Evolutionary conservation across 2,888 invertebrate genomes (phyloP), one percentile per base, ranked within the genome.

Genomic region (Craniophora ligustri): DNA sequence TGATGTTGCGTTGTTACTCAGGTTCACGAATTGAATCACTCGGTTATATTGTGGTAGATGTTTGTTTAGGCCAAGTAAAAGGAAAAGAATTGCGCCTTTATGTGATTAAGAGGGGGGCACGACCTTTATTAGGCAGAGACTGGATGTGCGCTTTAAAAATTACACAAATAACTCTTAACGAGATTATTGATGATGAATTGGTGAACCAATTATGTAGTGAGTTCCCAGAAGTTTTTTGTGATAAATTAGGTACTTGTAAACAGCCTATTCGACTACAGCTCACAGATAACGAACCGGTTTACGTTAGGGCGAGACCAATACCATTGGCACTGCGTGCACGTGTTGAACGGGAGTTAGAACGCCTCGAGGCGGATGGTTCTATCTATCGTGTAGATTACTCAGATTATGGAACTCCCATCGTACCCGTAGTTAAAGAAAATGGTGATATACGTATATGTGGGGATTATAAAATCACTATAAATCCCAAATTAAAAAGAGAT

Each of bases 391-490:
- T 38, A 2, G 21, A 38, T 6, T 7, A 38, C 5, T 38, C 38
- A 0, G 21, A 38, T 14, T 38, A 13, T 10, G 38, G 38, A 3
- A 38, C 21, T 1, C 38, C 14, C 0, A 38, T 38, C 8, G 38
- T 38, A 2, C 18, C 32, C 0, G 34, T 16, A 1, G 11, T 35
- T 5, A 38, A 23, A 14, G 5, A 1, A 8, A 35, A 35, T 11
- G 34, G 18, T 0, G 18, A 18, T n/a, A 16, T 35, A 1, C 5
- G 74, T 1, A 16, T 77, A 0, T 75, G 74, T 18, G 71, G 74
- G 0, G 67, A 71, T 30, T 71, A 71, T 14, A 70, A 72, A 30
- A 30, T 64, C 0, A 79, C 74, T 0, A 66, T 77, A 14, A 78
- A 78, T 39, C 48, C 48, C 0, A 64, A 63, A 30, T 45, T 77